Percentiles rank a stretch among this genome's conserved stretches.
Evolutionary conservation across 2,797 vertebrate genomes (phyloP).

Genomic region (Parambassis ranga): DNA sequence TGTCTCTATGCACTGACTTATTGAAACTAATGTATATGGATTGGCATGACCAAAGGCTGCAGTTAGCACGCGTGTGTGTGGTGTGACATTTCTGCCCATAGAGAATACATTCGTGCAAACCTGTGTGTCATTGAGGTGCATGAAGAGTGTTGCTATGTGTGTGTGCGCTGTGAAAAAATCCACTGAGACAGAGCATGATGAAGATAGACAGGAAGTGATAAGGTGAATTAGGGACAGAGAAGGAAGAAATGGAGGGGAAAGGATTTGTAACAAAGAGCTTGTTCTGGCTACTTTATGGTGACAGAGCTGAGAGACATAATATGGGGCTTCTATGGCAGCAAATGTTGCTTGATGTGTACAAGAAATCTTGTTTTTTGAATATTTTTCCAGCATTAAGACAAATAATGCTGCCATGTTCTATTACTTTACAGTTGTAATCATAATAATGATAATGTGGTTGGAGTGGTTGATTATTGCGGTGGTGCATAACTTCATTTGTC

Average conservation of each 20-base stretch:
- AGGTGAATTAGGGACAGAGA: conserved; percentile 46
- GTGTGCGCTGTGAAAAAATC: background rate
- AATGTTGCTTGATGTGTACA: too few relatives aligned
- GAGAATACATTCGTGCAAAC: conserved; percentile 1
- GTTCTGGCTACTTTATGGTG: conserved; percentile 32
- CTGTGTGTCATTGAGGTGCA: conserved; percentile 9
- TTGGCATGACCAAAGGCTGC: conserved; percentile 30
- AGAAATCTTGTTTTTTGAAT: too few relatives aligned
- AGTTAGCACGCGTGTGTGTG: background rate
- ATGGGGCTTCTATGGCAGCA: background rate
- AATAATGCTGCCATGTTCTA: too few relatives aligned
- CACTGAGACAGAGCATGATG: conserved; percentile 26
- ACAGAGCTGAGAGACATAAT: conserved; percentile 1
- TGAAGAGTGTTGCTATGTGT: background rate
- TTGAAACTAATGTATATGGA: conserved; percentile 34
- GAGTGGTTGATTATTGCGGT: conserved; percentile 30
- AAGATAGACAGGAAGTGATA: conserved; percentile 50
- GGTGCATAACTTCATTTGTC: conserved; percentile 41
- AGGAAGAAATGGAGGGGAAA: conserved; percentile 40
- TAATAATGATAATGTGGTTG: conserved; percentile 12
- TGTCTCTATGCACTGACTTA: conserved; percentile 23
- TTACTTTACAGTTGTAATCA: background rate
- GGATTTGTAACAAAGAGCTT: conserved; percentile 36
- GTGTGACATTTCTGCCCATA: background rate
- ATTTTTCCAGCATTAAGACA: too few relatives aligned